phyloP scores from a whole-genome alignment of 2,888 invertebrate genomes.

The Mesoligia furuncula region DNA sequence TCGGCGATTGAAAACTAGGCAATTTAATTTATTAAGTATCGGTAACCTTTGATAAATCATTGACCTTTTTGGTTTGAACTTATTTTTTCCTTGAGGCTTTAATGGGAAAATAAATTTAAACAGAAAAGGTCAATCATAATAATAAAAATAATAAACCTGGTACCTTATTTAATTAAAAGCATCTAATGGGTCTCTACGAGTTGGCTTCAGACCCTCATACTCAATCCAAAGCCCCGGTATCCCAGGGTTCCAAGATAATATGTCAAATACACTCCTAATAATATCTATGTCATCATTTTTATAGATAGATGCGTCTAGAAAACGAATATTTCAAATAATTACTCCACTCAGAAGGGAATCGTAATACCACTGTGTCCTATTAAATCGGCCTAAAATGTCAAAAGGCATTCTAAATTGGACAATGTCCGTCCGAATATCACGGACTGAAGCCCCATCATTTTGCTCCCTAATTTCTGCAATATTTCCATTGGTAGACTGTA shows the following conservation, averaged over 20 bases:
- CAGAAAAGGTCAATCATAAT: not conserved
- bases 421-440: conserved; percentile 4
- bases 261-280: not conserved
- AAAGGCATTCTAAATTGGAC: conserved; percentile 42
- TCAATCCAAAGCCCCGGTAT: not conserved
- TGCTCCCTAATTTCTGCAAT: not conserved
- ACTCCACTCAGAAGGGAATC: not conserved
- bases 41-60: too few species aligned
- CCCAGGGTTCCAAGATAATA: too few species aligned
- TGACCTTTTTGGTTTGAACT: not conserved
- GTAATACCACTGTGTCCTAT: not conserved
- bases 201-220: too few species aligned
- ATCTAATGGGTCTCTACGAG: too few species aligned
- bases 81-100: not conserved
- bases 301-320: not conserved
- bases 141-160: not conserved
- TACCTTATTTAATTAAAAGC: too few species aligned
- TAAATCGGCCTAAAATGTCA: conserved; percentile 26
- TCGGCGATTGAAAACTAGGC: not conserved
- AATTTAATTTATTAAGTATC: not conserved
- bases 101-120: not conserved
- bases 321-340: not conserved
- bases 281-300: not conserved
- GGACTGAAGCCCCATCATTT: conserved; percentile 14
- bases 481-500: conserved; percentile 1